These are phyloP conservation scores for Apostichopus leukothele DNA, from an alignment of 53 echinoderm and acorn worm species.

Conservation along the genomic window DNA sequence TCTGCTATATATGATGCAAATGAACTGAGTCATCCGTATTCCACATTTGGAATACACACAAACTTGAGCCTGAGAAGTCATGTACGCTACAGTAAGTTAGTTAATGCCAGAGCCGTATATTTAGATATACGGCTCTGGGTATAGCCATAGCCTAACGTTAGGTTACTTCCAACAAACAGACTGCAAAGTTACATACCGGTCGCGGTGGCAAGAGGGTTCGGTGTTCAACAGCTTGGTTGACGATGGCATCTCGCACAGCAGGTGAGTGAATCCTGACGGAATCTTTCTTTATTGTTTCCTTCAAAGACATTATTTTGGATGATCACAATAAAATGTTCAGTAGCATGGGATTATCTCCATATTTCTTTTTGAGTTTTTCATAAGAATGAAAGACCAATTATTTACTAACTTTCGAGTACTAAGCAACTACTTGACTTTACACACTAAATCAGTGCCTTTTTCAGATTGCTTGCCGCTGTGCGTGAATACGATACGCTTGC, in stretches of 20 bases:
- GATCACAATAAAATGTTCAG: not conserved
- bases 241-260: constrained; percentile 51
- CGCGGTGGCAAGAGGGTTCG: not conserved
- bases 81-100: no score
- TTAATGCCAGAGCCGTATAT: no score
- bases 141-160: no score
- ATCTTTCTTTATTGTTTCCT: constrained; percentile 16
- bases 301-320: not conserved
- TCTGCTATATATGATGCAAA: no score
- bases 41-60: no score
- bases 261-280: constrained; percentile 56
- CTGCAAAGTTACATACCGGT: constrained; percentile 2
- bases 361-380: not conserved
- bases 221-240: constrained; percentile 54
- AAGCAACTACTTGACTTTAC: not conserved
- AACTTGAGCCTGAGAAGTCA: no score
- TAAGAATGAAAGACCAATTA: not conserved
- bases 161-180: not conserved
- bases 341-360: not conserved
- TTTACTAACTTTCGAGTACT: not conserved
- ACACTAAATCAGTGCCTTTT: constrained; percentile 8
- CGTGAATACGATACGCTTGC: no score
- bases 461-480: not conserved
- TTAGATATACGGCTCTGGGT: no score
- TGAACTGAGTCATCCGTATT: no score